phyloP scores from a whole-genome alignment of 2,888 invertebrate species.

The Scaptomyza tumidula region DNA sequence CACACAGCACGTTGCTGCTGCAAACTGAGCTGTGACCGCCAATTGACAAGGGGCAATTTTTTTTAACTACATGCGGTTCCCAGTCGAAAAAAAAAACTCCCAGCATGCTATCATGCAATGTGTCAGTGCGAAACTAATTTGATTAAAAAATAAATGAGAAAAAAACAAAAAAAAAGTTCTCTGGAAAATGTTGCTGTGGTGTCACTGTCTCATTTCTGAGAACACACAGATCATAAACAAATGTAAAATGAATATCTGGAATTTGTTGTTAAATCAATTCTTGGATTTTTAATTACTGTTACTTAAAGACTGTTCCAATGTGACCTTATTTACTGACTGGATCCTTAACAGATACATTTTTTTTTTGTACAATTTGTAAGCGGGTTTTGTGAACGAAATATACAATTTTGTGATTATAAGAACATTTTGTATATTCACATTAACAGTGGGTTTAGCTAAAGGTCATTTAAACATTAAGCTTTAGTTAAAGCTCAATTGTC shows the following conservation, averaged over 20 bases:
- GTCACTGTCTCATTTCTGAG: background rate
- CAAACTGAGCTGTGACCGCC: constrained; percentile 7
- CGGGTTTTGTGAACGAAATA: no score
- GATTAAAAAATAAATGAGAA: constrained; percentile 16
- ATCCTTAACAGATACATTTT: background rate
- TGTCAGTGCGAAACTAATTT: constrained; percentile 19
- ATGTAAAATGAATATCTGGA: background rate
- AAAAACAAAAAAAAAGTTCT: background rate
- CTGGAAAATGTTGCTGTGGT: background rate
- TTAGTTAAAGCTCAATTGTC: background rate
- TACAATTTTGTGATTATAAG: no score
- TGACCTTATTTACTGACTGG: background rate
- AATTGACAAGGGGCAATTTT: constrained; percentile 42
- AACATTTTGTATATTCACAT: background rate
- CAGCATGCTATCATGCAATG: constrained; percentile 6
- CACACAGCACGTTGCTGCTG: background rate
- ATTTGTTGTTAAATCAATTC: background rate
- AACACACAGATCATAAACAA: background rate
- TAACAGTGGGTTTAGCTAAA: background rate
- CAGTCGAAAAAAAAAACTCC: constrained; percentile 7
- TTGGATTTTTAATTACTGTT: background rate
- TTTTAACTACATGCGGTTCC: constrained; percentile 21
- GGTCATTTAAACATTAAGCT: constrained; percentile 2
- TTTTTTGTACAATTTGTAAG: no score
- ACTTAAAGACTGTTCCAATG: no score